Percentiles rank a stretch among this genome's conserved stretches.
Evolutionary conservation across 2,113 vertebrate species (phyloP).

Genomic region (Mesocricetus auratus): DNA sequence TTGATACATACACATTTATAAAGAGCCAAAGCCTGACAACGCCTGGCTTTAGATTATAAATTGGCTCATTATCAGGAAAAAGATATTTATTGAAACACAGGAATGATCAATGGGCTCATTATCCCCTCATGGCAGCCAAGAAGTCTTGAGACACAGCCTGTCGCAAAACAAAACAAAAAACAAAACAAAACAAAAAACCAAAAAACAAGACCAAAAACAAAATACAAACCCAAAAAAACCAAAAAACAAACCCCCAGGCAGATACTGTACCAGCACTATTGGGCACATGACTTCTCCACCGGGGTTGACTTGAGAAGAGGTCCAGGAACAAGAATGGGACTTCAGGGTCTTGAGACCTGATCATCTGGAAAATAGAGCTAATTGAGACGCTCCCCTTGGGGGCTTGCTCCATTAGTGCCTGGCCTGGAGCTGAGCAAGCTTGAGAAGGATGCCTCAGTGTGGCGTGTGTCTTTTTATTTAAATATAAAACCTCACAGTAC

Average conservation of each 20-base stretch:
- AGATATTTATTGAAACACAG: slow-evolving; percentile 69
- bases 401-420: slow-evolving; percentile 38
- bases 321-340: slow-evolving; percentile 29
- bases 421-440: slow-evolving; percentile 24
- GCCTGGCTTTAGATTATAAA: slow-evolving; percentile 71
- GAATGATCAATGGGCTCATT: slow-evolving; percentile 66
- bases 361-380: slow-evolving; percentile 68
- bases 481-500: neutral
- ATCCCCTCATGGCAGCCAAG: slow-evolving; percentile 33
- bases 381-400: slow-evolving; percentile 56
- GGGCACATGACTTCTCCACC: slow-evolving; percentile 25
- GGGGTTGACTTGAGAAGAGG: slow-evolving; percentile 40
- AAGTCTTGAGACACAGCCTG: slow-evolving; percentile 36
- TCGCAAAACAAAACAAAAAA: neutral
- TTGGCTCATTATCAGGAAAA: slow-evolving; percentile 69
- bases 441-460: neutral
- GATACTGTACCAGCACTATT: neutral
- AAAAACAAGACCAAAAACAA: too few relatives aligned
- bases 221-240: too few relatives aligned
- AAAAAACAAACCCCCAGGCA: neutral
- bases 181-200: neutral
- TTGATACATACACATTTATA: neutral
- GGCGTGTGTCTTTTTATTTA: slow-evolving; percentile 24
- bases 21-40: neutral
- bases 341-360: slow-evolving; percentile 59